Conservation (phyloP, 2,113 vertebrate genomes). For the Percopsis transmontana region DNA sequence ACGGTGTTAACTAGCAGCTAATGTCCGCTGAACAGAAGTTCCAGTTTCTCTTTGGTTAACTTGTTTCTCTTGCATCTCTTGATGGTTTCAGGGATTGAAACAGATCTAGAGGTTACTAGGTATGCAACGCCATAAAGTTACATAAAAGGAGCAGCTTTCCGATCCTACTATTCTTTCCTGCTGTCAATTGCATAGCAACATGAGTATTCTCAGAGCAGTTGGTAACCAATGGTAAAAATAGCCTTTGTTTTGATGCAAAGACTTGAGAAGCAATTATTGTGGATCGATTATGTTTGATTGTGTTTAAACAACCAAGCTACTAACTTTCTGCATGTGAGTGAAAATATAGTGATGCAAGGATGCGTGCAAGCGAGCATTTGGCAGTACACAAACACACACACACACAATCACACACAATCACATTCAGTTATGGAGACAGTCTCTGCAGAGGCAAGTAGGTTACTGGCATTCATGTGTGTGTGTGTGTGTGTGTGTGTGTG, state of each 20-base stretch:
- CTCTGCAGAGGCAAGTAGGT: background rate
- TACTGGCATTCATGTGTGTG: background rate
- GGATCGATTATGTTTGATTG: background rate
- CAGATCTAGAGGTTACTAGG: constrained; percentile 49
- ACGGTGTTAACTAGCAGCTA: no score
- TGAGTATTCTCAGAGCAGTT: constrained; percentile 33
- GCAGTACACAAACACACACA: background rate
- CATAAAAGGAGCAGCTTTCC: constrained; percentile 49
- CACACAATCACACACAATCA: background rate
- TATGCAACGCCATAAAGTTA: constrained; percentile 41
- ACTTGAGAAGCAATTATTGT: background rate
- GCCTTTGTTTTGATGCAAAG: constrained; percentile 15
- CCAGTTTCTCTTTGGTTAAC: no score
- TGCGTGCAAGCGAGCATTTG: background rate
- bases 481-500: background rate
- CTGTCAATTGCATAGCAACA: constrained; percentile 42
- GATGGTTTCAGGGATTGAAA: constrained; percentile 21
- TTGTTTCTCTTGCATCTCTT: no score
- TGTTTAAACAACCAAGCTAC: background rate
- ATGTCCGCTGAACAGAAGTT: no score
- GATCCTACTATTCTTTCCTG: constrained; percentile 40
- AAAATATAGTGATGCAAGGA: background rate
- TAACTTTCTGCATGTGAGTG: background rate
- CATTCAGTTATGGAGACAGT: background rate
- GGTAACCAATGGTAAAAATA: constrained; percentile 31